Percentiles rank a stretch among this genome's conserved stretches.
phyloP scores from a whole-genome alignment of 2,797 vertebrate species.

The Diplodus sargus region DNA sequence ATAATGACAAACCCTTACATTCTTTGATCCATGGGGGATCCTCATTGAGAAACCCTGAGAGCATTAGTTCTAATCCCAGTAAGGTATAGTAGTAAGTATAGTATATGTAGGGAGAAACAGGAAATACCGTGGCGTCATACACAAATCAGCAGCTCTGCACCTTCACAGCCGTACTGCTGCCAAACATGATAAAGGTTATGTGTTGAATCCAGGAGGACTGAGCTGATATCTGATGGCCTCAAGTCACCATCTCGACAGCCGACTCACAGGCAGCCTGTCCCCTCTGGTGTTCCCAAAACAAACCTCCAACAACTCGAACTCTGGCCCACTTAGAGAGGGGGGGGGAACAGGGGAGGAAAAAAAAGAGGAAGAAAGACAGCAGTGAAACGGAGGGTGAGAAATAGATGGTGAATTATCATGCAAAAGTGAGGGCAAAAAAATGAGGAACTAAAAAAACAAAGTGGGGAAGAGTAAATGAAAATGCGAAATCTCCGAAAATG shows the following conservation, averaged over 20 bases:
- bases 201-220: slow-evolving; percentile 22
- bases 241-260: slow-evolving; percentile 6
- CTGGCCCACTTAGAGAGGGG: slow-evolving; percentile 49
- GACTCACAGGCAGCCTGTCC: slow-evolving; percentile 34
- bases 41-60: background rate
- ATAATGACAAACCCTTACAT: background rate
- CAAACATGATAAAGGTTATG: slow-evolving; percentile 60
- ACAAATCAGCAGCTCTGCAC: slow-evolving; percentile 9
- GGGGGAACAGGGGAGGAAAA: background rate
- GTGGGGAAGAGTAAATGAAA: background rate
- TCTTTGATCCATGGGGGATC: background rate
- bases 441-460: background rate
- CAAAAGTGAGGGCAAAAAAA: background rate
- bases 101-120: background rate
- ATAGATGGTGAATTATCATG: background rate
- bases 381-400: background rate
- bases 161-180: slow-evolving; percentile 17
- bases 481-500: background rate
- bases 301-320: slow-evolving; percentile 51
- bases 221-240: slow-evolving; percentile 52
- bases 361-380: slow-evolving; percentile 2
- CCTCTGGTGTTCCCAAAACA: slow-evolving; percentile 69
- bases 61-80: background rate
- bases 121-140: background rate
- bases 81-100: background rate